Evolutionary conservation across 2,888 invertebrate genomes (phyloP), one percentile per base, ranked within the genome.

Genomic region (Cremastobaeus sp.): DNA sequence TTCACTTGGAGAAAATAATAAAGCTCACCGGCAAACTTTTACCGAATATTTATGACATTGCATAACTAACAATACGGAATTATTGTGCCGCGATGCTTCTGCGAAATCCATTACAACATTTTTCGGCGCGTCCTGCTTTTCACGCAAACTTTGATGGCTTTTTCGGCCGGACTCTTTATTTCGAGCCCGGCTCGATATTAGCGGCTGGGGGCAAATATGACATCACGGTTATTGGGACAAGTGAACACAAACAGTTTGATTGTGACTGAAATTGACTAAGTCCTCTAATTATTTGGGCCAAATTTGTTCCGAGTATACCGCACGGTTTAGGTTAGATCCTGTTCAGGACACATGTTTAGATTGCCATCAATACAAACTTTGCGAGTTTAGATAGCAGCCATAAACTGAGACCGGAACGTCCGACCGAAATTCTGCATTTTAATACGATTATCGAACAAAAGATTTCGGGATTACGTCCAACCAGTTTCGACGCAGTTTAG

Each of bases 311-410:
- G 39, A 48, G 34, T 65, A 52, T 54, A 59, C 59, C 47, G 47
- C 20, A 57, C 54, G 41, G 65, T 66, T 66, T 48, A 62, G 60
- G 72, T 66, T 48, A 66, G 60, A 72, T 72, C 54, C 72, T 66
- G 66, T 72, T 72, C 60, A 72, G 60, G 66, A 66, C 72, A 72
- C 72, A 66, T 72, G 72, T 72, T 72, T 66, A 65, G 65, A 66
- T 72, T 66, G 65, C 65, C 47, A 66, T 60, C 72, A 66, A 72
- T 72, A 59, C 60, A 72, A 72, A 72, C 72, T 72, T 72, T 20
- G 48, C 50, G 34, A 60, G 60, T 72, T 72, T 72, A 72, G 72
- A 66, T 72, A 72, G 59, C 54, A 59, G 66, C 59, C 54, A 66
- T 60, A 72, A 72, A 65, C 65, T 60, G 48, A 32, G 48, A 60